Percentiles rank a stretch among this genome's conserved stretches.
These are phyloP conservation scores for Ceryle rudis DNA, from an alignment of 2,797 vertebrate species.

Conservation along the genomic window DNA sequence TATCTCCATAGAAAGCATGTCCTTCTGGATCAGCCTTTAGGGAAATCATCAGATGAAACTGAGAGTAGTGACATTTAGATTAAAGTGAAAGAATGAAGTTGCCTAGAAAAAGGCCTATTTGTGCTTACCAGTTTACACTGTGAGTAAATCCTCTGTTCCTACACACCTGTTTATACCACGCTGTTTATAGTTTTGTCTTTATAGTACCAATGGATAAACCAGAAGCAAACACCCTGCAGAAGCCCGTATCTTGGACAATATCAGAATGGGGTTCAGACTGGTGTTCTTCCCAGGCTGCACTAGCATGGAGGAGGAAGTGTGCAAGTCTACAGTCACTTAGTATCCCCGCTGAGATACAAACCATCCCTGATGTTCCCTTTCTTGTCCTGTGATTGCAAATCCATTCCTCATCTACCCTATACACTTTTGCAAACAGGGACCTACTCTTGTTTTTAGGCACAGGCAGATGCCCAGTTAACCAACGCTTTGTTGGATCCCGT, in stretches of 20 bases:
- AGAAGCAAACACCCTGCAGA: neutral
- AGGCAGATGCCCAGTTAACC: neutral
- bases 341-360: neutral
- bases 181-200: neutral
- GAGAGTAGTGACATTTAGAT: neutral
- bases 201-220: neutral
- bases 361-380: neutral
- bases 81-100: neutral
- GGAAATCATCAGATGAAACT: neutral
- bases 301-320: neutral
- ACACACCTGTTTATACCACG: neutral
- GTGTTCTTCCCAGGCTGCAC: neutral
- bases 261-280: neutral
- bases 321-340: neutral
- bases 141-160: neutral
- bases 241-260: accelerated
- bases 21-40: neutral
- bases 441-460: neutral
- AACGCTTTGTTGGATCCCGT: neutral
- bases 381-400: neutral
- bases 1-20: neutral
- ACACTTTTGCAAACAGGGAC: neutral
- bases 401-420: neutral
- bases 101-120: neutral
- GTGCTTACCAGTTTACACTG: neutral